Evolutionary conservation across 1,140 invertebrate genomes (phyloP).

Genomic region (Rhopalosiphum padi): DNA sequence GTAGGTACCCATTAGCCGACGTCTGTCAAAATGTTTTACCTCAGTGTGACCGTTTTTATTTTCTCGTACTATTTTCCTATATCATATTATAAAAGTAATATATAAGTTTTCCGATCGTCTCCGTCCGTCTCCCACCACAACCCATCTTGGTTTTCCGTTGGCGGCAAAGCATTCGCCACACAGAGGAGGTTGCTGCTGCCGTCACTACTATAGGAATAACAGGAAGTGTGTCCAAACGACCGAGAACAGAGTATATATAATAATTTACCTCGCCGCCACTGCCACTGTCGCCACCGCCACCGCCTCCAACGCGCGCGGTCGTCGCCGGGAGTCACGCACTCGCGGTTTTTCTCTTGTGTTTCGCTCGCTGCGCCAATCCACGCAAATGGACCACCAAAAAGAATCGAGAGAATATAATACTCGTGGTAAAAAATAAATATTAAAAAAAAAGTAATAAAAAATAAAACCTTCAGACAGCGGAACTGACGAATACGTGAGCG

Average conservation of each 20-base stretch:
- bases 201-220: background rate
- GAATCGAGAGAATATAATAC: constrained; percentile 53
- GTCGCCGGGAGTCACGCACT: constrained; percentile 44
- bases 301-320: background rate
- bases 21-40: background rate
- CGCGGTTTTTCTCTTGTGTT: constrained; percentile 50
- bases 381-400: constrained; percentile 50
- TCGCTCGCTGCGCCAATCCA: constrained; percentile 29
- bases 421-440: constrained; percentile 43
- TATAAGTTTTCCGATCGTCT: background rate
- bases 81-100: background rate
- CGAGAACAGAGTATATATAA: constrained; percentile 36
- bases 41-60: constrained; percentile 27
- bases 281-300: background rate
- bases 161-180: background rate
- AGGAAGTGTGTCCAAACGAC: constrained; percentile 57
- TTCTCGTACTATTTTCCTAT: constrained; percentile 4
- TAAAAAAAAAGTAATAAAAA: constrained; percentile 28
- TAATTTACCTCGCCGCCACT: background rate
- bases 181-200: background rate
- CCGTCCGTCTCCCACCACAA: background rate
- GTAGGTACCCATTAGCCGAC: background rate
- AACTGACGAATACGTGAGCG: constrained; percentile 56
- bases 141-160: background rate
- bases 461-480: constrained; percentile 46